Evolutionary conservation across 2,888 invertebrate species (phyloP).

Genomic region (Leucoptera coffeella): DNA sequence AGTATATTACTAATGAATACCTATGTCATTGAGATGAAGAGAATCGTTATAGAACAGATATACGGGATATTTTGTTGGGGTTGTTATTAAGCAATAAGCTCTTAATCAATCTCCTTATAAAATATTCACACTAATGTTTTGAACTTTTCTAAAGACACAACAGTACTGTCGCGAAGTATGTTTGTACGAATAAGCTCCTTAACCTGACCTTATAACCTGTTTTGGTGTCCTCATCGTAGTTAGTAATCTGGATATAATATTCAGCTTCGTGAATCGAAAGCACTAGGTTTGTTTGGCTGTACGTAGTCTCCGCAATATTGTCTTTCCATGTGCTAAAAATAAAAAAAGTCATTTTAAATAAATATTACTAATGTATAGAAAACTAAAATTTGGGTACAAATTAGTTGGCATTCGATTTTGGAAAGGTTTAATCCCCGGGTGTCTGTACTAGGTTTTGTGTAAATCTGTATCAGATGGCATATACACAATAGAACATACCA

Average conservation of each 20-base stretch:
- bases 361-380: slow-evolving; percentile 4
- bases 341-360: slow-evolving; percentile 5
- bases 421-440: not conserved
- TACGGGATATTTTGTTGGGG: too few species aligned
- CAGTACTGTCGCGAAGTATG: too few species aligned
- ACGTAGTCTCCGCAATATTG: slow-evolving; percentile 9
- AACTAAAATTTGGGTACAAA: not conserved
- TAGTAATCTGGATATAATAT: slow-evolving; percentile 23
- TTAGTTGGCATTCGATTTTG: not conserved
- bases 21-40: too few species aligned
- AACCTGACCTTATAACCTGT: too few species aligned
- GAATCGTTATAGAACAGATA: too few species aligned
- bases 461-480: not conserved
- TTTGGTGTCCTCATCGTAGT: slow-evolving; percentile 27
- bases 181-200: too few species aligned
- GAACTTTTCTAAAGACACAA: too few species aligned
- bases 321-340: slow-evolving; percentile 23
- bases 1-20: too few species aligned
- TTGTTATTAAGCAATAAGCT: too few species aligned
- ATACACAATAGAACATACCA: not conserved
- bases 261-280: slow-evolving; percentile 32
- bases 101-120: too few species aligned
- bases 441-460: not conserved
- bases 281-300: slow-evolving; percentile 23
- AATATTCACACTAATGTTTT: too few species aligned